Conservation (phyloP, 1,140 invertebrate genomes). For the Microplitis mediator region DNA sequence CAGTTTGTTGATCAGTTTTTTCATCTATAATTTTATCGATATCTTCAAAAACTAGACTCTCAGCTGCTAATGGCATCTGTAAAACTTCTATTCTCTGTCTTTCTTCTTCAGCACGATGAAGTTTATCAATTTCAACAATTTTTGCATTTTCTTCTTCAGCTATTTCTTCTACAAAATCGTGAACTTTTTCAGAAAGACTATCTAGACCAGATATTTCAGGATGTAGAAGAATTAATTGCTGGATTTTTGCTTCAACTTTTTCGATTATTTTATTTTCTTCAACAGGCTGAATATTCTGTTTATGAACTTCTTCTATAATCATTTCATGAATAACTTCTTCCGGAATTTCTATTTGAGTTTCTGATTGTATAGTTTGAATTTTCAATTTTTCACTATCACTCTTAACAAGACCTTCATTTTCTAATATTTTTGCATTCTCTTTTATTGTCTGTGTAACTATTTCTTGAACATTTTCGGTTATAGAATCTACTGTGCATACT, state of each 20-base stretch:
- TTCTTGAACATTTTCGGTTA: not conserved
- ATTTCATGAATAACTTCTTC: slow-evolving; percentile 20
- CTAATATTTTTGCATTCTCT: slow-evolving; percentile 2
- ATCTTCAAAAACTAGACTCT: not conserved
- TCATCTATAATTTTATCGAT: not conserved
- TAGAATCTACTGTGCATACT: not conserved
- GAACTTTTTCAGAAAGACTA: not conserved
- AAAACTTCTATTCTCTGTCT: slow-evolving; percentile 21
- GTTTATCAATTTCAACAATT: not conserved
- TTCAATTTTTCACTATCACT: no score
- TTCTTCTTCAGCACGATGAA: not conserved
- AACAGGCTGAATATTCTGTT: not conserved
- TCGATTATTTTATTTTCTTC: not conserved
- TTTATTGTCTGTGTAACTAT: slow-evolving; percentile 18
- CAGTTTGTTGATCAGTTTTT: not conserved
- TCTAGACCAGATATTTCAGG: not conserved
- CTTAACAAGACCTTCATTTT: not conserved
- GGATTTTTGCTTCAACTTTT: not conserved
- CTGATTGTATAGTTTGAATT: no score
- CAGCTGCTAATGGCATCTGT: slow-evolving; percentile 23
- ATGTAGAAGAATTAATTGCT: not conserved
- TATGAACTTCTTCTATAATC: not conserved
- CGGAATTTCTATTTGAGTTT: not conserved
- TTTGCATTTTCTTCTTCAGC: not conserved
- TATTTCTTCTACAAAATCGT: not conserved